Evolutionary conservation across 2,888 invertebrate genomes (phyloP).

Genomic region (Drosophila picticornis): DNA sequence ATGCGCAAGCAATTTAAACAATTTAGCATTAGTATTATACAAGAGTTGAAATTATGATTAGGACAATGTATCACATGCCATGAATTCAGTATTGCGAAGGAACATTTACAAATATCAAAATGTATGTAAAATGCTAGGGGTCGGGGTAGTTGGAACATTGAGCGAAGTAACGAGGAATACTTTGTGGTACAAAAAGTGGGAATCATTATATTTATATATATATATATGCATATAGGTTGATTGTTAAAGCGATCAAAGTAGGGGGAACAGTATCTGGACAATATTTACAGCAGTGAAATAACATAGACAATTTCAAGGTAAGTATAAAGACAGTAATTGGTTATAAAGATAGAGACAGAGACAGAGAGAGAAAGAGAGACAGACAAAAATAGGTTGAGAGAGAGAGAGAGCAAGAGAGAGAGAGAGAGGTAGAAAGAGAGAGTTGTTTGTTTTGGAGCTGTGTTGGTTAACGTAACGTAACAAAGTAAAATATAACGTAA

Average conservation of each 20-base stretch:
- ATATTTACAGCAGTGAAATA: slow-evolving; percentile 66
- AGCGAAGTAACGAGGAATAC: slow-evolving; percentile 22
- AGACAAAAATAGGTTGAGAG: slow-evolving; percentile 28
- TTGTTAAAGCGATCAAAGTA: slow-evolving; percentile 50
- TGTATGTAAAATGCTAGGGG: slow-evolving; percentile 24
- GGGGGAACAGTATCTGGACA: slow-evolving; percentile 53
- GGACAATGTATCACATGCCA: slow-evolving; percentile 53
- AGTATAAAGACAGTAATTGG: slow-evolving; percentile 51
- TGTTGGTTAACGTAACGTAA: slow-evolving; percentile 59
- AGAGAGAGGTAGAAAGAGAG: slow-evolving; percentile 42
- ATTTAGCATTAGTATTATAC: background rate
- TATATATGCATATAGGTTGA: slow-evolving; percentile 50
- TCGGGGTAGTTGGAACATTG: slow-evolving; percentile 31
- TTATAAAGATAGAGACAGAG: slow-evolving; percentile 4
- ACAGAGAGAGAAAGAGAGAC: slow-evolving; percentile 33
- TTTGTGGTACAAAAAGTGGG: slow-evolving; percentile 34
- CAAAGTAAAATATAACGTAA: slow-evolving; percentile 62
- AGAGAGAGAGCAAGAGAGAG: slow-evolving; percentile 27
- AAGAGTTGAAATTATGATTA: slow-evolving; percentile 22
- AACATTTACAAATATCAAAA: slow-evolving; percentile 44
- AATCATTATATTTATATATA: slow-evolving; percentile 23
- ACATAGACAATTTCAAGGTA: slow-evolving; percentile 50
- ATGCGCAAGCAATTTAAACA: slow-evolving; percentile 40
- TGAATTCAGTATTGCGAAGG: slow-evolving; percentile 35
- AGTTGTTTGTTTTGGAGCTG: slow-evolving; percentile 32